Base-by-base conservation (phyloP, 2,797 vertebrate species). In the Spea hammondii region DNA sequence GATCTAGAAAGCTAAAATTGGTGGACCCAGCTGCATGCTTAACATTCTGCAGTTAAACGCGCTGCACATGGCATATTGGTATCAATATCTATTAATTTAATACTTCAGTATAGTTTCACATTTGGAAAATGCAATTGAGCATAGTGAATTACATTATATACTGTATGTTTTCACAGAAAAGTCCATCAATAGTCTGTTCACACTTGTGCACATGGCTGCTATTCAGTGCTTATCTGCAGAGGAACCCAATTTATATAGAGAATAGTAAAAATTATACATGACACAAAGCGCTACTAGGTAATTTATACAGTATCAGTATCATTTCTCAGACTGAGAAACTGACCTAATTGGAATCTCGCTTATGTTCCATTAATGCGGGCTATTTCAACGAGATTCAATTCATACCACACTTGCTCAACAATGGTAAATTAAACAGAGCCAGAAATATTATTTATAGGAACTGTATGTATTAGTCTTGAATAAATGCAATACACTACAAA, bases 271-370 rank as follows among this genome's bases (percentile, higher is more conserved):
- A 74, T 74, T 74, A 67, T 72, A 79, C 50, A 79, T 70, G 78
- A 79, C 78, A 74, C 47, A 66, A 69, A 74, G 66, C 32, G 49
- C 72, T 54, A 65, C 57, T 45, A 64, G 48, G 65, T 80, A 75
- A 80, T 80, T 76, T 80, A 80, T 80, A 75, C 78, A 71, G 65
- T 70, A 74, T 74, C 51, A 70, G 70, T 75, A 75, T 51, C 75
- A 69, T 79, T 72, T 55, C 70, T 80, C 66, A 62, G 78, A 45
- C 72, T 71, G 66, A 70, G 72, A 80, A 50, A 68, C 51, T 80
- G 72, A 80, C 78, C 78, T 80, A 80, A 80, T 80, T 80, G 78
- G 78, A 80, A 72, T 80, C 78, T 75, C n/a, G 71, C 59, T 55
- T 70, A 67, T 75, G 78, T 75, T 80, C 78, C 72, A 76, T 80